A percentile compares a stretch with the other conserved stretches of the same genome.
Evolutionary conservation across 2,113 vertebrate genomes (phyloP).

Genomic region (Hemiscyllium ocellatum): DNA sequence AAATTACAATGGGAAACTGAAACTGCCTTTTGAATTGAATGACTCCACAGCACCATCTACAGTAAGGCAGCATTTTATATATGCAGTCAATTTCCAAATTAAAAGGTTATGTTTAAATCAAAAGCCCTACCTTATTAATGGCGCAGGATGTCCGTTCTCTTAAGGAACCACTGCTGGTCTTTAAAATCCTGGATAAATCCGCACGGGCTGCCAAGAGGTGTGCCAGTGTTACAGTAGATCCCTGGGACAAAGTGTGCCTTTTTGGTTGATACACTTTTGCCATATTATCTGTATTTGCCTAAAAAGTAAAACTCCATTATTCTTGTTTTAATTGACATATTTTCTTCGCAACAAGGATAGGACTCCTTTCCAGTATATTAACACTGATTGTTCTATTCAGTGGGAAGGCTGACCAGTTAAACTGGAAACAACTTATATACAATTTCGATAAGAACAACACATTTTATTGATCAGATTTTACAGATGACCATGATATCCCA

Average conservation of each 20-base stretch:
- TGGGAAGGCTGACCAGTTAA: not conserved
- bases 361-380: not conserved
- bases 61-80: not conserved
- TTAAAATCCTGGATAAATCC: conserved; percentile 80
- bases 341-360: too few species aligned
- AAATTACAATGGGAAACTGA: not conserved
- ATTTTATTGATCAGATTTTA: not conserved
- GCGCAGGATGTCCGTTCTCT: conserved; percentile 76
- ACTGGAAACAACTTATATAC: not conserved
- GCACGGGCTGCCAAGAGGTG: conserved; percentile 82
- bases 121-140: conserved; percentile 79
- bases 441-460: not conserved
- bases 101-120: not conserved
- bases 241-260: conserved; percentile 67
- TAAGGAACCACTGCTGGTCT: conserved; percentile 82
- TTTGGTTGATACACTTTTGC: conserved; percentile 84
- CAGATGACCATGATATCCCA: not conserved
- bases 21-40: not conserved
- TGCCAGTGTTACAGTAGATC: conserved; percentile 65
- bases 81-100: not conserved
- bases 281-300: conserved; percentile 82
- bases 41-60: not conserved
- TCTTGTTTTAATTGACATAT: not conserved
- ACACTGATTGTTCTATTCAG: not conserved
- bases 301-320: not conserved